Base-by-base conservation (phyloP, 2,888 invertebrate genomes). In the Erebia ligea region DNA sequence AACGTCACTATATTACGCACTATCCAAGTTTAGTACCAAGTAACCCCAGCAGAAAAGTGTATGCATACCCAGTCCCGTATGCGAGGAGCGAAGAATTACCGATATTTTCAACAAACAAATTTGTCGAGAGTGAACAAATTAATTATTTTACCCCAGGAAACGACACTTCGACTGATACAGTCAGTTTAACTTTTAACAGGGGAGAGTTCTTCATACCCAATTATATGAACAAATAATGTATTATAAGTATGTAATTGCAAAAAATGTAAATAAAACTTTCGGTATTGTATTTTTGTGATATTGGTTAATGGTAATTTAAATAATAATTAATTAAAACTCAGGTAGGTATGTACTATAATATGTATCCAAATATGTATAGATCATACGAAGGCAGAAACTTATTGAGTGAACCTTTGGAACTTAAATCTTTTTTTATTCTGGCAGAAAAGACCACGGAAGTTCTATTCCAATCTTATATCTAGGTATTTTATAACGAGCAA, bases 171-270 rank as follows among this genome's bases (percentile, higher is more conserved):
- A 69, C 78, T 6, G 77, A 81, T 57, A 78, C 72, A 42, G 21
- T 25, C 11, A 52, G 9, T 52, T 17, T 72, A 0, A 70, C 69
- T 19, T 81, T 85, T 67, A 75, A 75, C 2, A 75, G 75, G n/a
- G 88, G 87, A 45, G 83, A 86, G 69, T 89, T 85, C 78, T 91
- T 91, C 74, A 76, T 82, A 74, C 89, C 90, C 1, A 82, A 82
- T 45, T 79, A 79, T 69, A 67, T 71, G 57, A 71, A 13, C 1
- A 21, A 21, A 4, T 25, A 25, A 21, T 21, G 11, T 9, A 54
- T 1, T 17, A 17, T 3, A 19, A 56, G 19, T 19, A 72, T 42
- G 21, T 59, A 63, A 57, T 50, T 50, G 13, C 8, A 19, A 19
- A 17, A 54, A 54, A 21, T 21, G 0, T 6, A 34, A 52, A n/a